These are phyloP conservation scores for Acanthopleura granulata DNA, from an alignment of 2,888 invertebrate species.

Conservation along the genomic window DNA sequence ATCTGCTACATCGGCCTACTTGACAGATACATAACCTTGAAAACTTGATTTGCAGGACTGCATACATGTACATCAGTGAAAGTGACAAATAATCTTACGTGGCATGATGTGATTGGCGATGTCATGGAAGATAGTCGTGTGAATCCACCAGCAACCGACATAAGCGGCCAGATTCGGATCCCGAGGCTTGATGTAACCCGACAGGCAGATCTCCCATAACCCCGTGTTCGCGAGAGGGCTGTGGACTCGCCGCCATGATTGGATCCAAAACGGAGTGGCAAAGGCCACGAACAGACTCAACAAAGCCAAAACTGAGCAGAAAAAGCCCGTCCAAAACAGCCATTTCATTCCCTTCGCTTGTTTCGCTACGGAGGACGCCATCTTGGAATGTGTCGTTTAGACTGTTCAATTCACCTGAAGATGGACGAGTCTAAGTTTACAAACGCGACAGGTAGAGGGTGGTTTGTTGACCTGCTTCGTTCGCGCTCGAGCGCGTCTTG, in stretches of 20 bases:
- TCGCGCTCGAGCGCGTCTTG: no score
- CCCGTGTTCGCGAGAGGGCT: slow-evolving; percentile 59
- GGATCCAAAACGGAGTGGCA: slow-evolving; percentile 58
- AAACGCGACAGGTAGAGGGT: not conserved
- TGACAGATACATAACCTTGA: no score
- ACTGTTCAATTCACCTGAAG: not conserved
- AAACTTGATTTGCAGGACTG: no score
- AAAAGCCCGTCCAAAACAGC: slow-evolving; percentile 10
- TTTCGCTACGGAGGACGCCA: not conserved
- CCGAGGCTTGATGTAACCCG: slow-evolving; percentile 55
- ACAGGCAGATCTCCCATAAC: slow-evolving; percentile 59
- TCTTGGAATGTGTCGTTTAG: not conserved
- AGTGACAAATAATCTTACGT: slow-evolving; percentile 38
- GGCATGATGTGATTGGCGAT: slow-evolving; percentile 52
- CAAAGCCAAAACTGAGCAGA: slow-evolving; percentile 32
- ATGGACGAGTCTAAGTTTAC: not conserved
- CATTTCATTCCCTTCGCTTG: slow-evolving; percentile 10
- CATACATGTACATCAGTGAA: no score
- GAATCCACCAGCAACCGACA: slow-evolving; percentile 65
- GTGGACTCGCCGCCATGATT: slow-evolving; percentile 61
- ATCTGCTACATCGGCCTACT: no score
- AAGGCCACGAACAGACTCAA: slow-evolving; percentile 54
- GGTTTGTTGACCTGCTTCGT: not conserved
- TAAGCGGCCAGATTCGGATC: slow-evolving; percentile 57
- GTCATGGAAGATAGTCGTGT: slow-evolving; percentile 53